Percentiles rank a stretch among this genome's conserved stretches.
These are phyloP conservation scores for Eulemur macaco DNA, from an alignment of 2,113 vertebrate species.

Conservation along the genomic window DNA sequence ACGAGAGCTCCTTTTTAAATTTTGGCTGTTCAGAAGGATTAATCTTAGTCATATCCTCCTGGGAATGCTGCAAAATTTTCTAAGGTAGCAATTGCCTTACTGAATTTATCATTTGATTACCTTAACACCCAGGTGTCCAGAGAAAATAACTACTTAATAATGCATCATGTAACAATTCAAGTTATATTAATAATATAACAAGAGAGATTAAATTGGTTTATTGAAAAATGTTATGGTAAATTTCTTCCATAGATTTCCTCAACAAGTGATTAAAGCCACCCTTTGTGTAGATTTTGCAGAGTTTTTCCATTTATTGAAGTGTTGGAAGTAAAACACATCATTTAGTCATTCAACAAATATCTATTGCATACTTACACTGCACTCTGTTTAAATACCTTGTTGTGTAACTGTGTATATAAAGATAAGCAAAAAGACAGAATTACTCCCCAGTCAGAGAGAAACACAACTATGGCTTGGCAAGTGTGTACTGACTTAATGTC, in stretches of 20 bases:
- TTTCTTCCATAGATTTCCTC: slow-evolving; percentile 15
- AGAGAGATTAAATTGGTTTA: neutral
- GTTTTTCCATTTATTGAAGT: neutral
- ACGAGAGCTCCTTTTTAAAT: neutral
- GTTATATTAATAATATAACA: slow-evolving; percentile 22
- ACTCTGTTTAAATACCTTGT: neutral
- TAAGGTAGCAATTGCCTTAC: neutral
- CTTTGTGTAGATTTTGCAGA: neutral
- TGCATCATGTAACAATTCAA: neutral
- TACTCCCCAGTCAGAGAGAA: neutral
- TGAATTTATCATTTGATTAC: neutral
- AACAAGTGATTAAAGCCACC: neutral
- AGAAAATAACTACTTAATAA: slow-evolving; percentile 34
- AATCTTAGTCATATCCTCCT: neutral
- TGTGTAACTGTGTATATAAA: neutral
- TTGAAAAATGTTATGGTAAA: neutral
- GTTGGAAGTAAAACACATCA: neutral
- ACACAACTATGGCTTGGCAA: neutral
- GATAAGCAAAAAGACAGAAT: neutral
- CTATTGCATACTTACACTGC: neutral
- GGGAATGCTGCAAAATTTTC: neutral
- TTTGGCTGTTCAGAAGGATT: neutral
- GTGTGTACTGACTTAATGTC: neutral
- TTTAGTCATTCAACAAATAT: neutral
- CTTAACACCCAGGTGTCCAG: neutral